Conservation (phyloP, 1,140 invertebrate species). For the Augochlora pura region DNA sequence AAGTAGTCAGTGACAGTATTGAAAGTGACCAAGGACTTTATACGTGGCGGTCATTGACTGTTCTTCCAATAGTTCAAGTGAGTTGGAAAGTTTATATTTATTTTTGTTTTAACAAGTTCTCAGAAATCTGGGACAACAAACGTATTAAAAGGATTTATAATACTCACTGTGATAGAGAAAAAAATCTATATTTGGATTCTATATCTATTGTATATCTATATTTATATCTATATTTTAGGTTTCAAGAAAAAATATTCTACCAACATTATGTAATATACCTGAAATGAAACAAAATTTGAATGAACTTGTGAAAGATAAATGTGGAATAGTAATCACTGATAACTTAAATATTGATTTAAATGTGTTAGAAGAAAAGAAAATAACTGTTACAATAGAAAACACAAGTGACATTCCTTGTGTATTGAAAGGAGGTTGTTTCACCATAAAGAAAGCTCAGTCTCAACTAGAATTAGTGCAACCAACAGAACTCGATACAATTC, state of each 20-base stretch:
- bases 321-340: conserved; percentile 76
- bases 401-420: conserved; percentile 62
- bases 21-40: conserved; percentile 84
- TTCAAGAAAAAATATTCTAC: conserved; percentile 11
- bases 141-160: too few species aligned
- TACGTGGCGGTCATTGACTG: conserved; percentile 83
- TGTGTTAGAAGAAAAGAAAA: conserved; percentile 70
- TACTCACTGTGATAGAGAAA: not conserved
- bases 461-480: conserved; percentile 73
- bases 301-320: conserved; percentile 70
- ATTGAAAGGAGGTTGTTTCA: conserved; percentile 70
- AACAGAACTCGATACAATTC: conserved; percentile 33
- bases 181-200: too few species aligned
- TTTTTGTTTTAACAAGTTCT: too few species aligned
- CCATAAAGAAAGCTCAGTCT: conserved; percentile 64
- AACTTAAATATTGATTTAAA: conserved; percentile 70
- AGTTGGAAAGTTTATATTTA: conserved; percentile 31
- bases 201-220: too few species aligned
- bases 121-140: too few species aligned
- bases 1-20: conserved; percentile 83
- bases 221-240: conserved; percentile 31
- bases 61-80: conserved; percentile 74
- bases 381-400: conserved; percentile 73
- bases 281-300: conserved; percentile 34
- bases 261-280: conserved; percentile 21